Evolutionary conservation across 2,888 invertebrate species (phyloP).

Genomic region (Opisthograptis luteolata): DNA sequence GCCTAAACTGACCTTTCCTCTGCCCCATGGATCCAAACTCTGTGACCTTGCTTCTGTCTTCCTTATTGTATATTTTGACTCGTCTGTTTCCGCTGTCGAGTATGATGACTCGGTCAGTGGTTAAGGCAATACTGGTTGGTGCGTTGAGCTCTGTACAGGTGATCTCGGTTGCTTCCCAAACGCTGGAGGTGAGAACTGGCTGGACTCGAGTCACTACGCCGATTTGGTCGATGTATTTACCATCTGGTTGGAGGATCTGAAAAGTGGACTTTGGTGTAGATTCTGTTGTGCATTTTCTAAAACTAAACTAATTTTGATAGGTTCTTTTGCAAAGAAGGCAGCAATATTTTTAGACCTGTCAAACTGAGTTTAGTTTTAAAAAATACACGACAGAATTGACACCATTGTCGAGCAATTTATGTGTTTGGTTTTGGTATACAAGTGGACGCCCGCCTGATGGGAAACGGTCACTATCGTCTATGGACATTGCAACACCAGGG

Average conservation of each 20-base stretch:
- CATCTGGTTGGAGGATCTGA: constrained; percentile 82
- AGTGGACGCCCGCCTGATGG: no score
- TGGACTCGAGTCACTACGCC: constrained; percentile 78
- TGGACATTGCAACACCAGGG: no score
- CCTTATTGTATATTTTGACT: constrained; percentile 84
- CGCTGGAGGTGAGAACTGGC: constrained; percentile 51
- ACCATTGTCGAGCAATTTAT: no score
- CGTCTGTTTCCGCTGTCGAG: constrained; percentile 90
- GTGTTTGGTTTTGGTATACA: no score
- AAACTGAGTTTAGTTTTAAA: no score
- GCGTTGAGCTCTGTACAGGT: constrained; percentile 86
- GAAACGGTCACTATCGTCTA: no score
- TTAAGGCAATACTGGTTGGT: constrained; percentile 88
- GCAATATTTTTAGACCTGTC: no score
- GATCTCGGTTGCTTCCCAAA: constrained; percentile 65
- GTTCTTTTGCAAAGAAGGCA: no score
- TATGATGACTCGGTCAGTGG: constrained; percentile 79
- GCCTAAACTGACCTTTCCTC: constrained; percentile 88
- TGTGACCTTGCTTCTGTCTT: constrained; percentile 79
- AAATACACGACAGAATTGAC: no score
- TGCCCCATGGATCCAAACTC: constrained; percentile 88
- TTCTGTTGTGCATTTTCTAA: no score
- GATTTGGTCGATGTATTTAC: constrained; percentile 85
- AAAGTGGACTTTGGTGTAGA: constrained; percentile 2
- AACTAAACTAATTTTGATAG: no score